These are phyloP conservation scores for Pelecanus crispus DNA, from an alignment of 2,113 vertebrate species.

Conservation along the genomic window DNA sequence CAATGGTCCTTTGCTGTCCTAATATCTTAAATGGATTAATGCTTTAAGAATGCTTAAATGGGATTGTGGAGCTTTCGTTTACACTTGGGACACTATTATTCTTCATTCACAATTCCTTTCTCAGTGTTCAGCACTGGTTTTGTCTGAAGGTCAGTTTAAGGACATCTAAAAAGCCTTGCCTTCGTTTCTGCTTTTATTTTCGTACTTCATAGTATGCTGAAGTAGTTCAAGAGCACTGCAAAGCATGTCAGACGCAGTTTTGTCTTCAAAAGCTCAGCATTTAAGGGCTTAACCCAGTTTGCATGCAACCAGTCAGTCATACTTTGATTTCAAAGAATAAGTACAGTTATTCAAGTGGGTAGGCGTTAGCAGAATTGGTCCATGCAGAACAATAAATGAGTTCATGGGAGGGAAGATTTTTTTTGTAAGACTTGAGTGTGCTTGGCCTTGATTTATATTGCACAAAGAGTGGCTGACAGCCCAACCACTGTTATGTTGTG, in stretches of 20 bases:
- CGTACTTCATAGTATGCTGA: background rate
- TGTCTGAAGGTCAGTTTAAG: background rate
- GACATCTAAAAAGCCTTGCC: background rate
- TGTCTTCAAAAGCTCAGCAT: constrained; percentile 21
- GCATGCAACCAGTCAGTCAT: background rate
- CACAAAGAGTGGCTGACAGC: background rate
- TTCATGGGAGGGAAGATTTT: background rate
- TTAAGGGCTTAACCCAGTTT: constrained; percentile 24
- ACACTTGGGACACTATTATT: background rate
- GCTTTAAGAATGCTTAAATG: constrained; percentile 32
- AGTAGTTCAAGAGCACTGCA: constrained; percentile 9
- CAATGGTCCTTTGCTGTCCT: constrained; percentile 1
- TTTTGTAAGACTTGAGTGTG: background rate
- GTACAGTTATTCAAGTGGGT: background rate
- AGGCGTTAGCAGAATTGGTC: background rate
- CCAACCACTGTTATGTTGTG: background rate
- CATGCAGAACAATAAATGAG: background rate
- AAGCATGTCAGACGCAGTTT: background rate
- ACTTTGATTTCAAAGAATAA: constrained; percentile 8
- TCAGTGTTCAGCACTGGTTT: background rate
- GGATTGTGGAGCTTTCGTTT: background rate
- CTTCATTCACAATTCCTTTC: constrained; percentile 2
- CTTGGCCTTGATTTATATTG: background rate
- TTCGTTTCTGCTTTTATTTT: background rate
- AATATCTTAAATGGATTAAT: constrained; percentile 41